A percentile compares a stretch with the other conserved stretches of the same genome.
phyloP scores from a whole-genome alignment of 2,113 vertebrate species.

The Trichomycterus rosablanca region DNA sequence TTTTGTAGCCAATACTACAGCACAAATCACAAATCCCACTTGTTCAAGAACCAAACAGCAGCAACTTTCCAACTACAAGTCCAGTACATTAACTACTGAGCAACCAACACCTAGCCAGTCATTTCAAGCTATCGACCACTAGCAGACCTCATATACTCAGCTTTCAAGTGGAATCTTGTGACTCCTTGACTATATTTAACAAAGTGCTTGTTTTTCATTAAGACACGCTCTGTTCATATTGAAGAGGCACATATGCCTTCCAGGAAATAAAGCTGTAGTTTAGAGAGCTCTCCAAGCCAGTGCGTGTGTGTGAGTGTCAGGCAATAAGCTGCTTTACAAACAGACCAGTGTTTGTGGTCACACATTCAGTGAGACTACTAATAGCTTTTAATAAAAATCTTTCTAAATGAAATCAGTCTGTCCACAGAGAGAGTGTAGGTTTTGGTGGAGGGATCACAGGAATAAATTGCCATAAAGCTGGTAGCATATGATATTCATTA shows the following conservation, averaged over 20 bases:
- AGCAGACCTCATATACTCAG: conserved; percentile 2
- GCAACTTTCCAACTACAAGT: too few species aligned
- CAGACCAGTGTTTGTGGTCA: conserved; percentile 12
- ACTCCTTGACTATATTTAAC: conserved; percentile 17
- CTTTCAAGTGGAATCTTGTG: conserved; percentile 20
- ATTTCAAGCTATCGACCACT: background rate
- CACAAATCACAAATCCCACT: too few species aligned
- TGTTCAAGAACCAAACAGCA: too few species aligned
- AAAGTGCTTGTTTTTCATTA: conserved; percentile 35
- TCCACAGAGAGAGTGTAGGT: background rate
- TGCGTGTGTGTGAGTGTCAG: background rate
- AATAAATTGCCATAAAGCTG: background rate
- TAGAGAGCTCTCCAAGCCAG: conserved; percentile 1
- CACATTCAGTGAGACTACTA: conserved; percentile 13
- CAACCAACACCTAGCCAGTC: too few species aligned
- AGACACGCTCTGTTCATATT: conserved; percentile 32
- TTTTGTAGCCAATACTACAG: too few species aligned
- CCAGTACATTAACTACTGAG: too few species aligned
- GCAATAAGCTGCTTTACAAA: background rate
- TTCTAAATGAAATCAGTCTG: conserved; percentile 12
- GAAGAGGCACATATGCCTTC: conserved; percentile 18
- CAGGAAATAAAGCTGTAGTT: conserved; percentile 6
- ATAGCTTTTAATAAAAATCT: conserved; percentile 18
- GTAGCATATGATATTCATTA: background rate
- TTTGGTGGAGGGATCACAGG: background rate